These are phyloP conservation scores for Seira musarum DNA, from an alignment of 2,888 invertebrate genomes.

Conservation along the genomic window DNA sequence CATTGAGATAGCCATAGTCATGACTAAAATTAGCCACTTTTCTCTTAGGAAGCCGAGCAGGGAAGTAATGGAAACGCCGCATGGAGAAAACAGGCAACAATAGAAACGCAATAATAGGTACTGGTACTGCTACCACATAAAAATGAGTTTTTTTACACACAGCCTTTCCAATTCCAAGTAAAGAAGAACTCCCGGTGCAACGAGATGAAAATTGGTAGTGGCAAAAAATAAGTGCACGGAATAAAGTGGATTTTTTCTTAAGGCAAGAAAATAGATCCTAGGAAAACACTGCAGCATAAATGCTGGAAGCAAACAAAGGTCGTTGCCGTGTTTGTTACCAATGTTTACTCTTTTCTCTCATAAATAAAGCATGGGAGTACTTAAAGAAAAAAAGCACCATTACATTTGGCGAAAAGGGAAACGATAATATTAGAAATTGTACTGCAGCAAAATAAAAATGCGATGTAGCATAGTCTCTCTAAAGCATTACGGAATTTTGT, in stretches of 20 bases:
- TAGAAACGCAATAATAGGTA: background rate
- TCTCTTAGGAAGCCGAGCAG: background rate
- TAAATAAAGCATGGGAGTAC: conserved; percentile 28
- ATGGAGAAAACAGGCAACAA: background rate
- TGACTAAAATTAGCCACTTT: background rate
- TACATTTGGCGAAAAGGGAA: background rate
- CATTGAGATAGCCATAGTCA: background rate
- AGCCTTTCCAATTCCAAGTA: background rate
- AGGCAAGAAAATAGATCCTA: background rate
- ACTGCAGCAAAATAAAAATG: background rate
- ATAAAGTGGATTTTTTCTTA: background rate
- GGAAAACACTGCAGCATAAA: background rate
- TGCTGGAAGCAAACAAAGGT: conserved; percentile 32
- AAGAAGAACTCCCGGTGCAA: background rate
- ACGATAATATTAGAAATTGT: background rate
- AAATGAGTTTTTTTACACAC: background rate
- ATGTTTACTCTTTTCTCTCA: conserved; percentile 22
- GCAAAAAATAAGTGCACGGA: background rate
- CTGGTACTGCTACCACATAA: background rate
- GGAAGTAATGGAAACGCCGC: background rate
- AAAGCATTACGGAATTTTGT: background rate
- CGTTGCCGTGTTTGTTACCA: conserved; percentile 46
- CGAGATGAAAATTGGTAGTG: background rate
- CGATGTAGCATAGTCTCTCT: background rate
- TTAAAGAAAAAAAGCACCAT: background rate